Conservation (phyloP, 2,888 invertebrate genomes). For the Apotomis betuletana region DNA sequence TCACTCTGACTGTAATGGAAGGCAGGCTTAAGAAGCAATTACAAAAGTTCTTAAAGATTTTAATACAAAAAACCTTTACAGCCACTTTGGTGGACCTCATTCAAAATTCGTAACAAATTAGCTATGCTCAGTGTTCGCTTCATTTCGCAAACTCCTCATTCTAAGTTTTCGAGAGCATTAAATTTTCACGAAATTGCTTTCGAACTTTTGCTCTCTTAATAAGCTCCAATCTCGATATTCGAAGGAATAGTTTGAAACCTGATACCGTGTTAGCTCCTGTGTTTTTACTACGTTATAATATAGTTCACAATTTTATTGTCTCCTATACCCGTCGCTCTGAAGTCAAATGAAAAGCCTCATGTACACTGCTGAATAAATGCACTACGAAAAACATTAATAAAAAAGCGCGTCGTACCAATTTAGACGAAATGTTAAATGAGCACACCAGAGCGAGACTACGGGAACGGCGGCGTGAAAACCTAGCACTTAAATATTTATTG, state of each 20-base stretch:
- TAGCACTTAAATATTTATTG: constrained; percentile 33
- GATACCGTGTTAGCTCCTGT: constrained; percentile 60
- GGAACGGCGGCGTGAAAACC: constrained; percentile 10
- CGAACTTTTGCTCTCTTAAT: constrained; percentile 77
- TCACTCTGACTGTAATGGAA: constrained; percentile 40
- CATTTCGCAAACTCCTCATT: constrained; percentile 76
- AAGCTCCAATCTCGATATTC: constrained; percentile 71
- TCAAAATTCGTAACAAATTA: constrained; percentile 76
- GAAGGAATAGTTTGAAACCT: constrained; percentile 70
- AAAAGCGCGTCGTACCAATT: neutral
- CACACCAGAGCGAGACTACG: neutral
- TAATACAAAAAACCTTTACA: constrained; percentile 45
- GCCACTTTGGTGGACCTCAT: constrained; percentile 60
- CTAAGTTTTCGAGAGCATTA: constrained; percentile 77
- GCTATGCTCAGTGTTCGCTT: constrained; percentile 75
- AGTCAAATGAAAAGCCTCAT: neutral
- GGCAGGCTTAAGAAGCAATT: constrained; percentile 42
- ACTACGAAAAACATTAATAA: neutral
- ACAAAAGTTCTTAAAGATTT: constrained; percentile 44
- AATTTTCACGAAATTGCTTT: constrained; percentile 81
- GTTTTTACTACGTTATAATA: constrained; percentile 57
- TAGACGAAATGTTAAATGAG: constrained; percentile 13
- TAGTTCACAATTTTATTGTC: constrained; percentile 44
- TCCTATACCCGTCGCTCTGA: neutral
- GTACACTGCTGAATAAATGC: neutral